These are phyloP conservation scores for Lasioglossum vierecki DNA, from an alignment of 2,888 invertebrate genomes.

Conservation along the genomic window DNA sequence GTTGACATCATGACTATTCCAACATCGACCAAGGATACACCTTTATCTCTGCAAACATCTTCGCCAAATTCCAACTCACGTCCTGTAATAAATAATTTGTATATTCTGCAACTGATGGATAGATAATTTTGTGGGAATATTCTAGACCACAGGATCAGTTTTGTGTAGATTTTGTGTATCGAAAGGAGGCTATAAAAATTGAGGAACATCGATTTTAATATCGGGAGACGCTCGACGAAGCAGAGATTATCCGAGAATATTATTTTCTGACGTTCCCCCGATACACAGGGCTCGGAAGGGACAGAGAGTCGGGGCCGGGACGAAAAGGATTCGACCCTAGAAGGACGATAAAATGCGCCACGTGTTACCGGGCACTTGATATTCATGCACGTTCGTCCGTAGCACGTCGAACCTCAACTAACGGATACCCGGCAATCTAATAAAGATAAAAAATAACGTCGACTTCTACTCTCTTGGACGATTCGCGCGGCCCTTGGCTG, in stretches of 20 bases:
- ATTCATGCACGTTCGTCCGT: constrained; percentile 77
- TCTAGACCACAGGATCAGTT: neutral
- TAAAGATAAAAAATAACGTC: constrained; percentile 83
- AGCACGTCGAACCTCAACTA: constrained; percentile 79
- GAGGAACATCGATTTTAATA: neutral
- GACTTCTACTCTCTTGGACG: constrained; percentile 68
- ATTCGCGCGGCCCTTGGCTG: constrained; percentile 64
- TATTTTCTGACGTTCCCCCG: constrained; percentile 1
- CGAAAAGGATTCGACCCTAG: constrained; percentile 54
- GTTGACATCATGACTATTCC: neutral
- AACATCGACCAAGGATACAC: neutral
- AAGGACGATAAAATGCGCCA: constrained; percentile 75
- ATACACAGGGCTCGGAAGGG: neutral
- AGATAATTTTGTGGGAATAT: neutral
- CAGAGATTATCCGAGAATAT: constrained; percentile 18
- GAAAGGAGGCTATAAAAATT: neutral
- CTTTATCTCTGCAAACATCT: neutral
- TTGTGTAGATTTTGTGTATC: neutral
- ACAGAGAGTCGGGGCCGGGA: neutral
- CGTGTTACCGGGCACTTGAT: constrained; percentile 74
- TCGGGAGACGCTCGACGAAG: neutral
- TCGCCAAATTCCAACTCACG: neutral
- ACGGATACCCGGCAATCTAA: constrained; percentile 81
- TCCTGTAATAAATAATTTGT: neutral
- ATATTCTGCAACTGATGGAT: neutral